Conservation (phyloP, 2,888 invertebrate species). For the Zygothrica quintamaculata region DNA sequence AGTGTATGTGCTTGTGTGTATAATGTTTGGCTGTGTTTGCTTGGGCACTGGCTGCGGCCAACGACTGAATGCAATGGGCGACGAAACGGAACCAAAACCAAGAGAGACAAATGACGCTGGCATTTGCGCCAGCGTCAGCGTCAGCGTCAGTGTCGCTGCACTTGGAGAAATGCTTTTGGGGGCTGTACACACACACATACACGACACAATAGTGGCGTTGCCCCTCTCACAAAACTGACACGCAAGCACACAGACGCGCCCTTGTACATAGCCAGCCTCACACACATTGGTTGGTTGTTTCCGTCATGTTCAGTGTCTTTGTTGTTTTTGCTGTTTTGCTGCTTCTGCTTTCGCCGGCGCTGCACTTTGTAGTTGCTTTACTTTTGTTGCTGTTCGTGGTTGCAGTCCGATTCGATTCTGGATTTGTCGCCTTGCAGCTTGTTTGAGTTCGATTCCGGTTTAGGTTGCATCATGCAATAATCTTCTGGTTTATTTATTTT, state of each 20-base stretch:
- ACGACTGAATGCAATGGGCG: slow-evolving; percentile 60
- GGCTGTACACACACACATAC: slow-evolving; percentile 60
- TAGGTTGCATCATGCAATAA: slow-evolving; percentile 51
- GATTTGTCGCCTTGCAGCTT: slow-evolving; percentile 40
- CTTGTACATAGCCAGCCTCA: slow-evolving; percentile 74
- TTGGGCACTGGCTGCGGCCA: slow-evolving; percentile 36
- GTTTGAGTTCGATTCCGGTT: slow-evolving; percentile 54
- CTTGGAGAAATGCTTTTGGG: slow-evolving; percentile 79
- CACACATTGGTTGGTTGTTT: slow-evolving; percentile 74
- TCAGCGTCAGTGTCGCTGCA: slow-evolving; percentile 57
- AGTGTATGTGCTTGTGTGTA: slow-evolving; percentile 30
- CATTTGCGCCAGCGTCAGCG: slow-evolving; percentile 29
- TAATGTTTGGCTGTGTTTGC: slow-evolving; percentile 66
- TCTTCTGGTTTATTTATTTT: no score
- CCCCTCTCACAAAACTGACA: slow-evolving; percentile 52
- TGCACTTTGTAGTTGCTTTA: slow-evolving; percentile 61
- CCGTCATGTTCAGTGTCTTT: slow-evolving; percentile 26
- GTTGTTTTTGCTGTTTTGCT: slow-evolving; percentile 21
- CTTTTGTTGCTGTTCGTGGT: slow-evolving; percentile 39
- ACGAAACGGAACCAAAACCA: slow-evolving; percentile 64
- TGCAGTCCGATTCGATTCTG: slow-evolving; percentile 33
- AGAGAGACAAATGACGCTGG: slow-evolving; percentile 47
- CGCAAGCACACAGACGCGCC: slow-evolving; percentile 54
- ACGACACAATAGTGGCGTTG: slow-evolving; percentile 19
- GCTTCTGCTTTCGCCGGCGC: slow-evolving; percentile 39